Conservation (phyloP, 2,113 vertebrate species). For the Polypterus senegalus region DNA sequence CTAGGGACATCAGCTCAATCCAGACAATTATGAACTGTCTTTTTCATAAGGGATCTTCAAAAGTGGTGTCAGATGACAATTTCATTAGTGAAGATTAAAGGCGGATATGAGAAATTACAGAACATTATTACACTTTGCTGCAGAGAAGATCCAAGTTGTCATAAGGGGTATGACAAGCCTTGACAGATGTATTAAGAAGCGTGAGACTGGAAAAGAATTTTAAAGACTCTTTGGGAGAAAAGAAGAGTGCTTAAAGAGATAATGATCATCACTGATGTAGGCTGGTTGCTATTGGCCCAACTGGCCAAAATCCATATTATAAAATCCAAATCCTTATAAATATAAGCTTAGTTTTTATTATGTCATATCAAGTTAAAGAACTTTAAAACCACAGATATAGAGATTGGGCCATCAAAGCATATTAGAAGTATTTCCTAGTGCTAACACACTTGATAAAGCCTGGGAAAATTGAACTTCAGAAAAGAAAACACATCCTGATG, state of each 20-base stretch:
- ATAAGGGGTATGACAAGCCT: constrained; percentile 28
- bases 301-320: too few species aligned
- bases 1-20: constrained; percentile 30
- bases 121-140: constrained; percentile 39
- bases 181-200: constrained; percentile 30
- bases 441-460: too few species aligned
- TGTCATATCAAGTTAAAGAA: too few species aligned
- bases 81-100: constrained; percentile 53
- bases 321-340: too few species aligned
- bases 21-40: constrained; percentile 39
- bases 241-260: background rate
- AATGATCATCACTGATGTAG: too few species aligned
- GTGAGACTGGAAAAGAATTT: constrained; percentile 22
- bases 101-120: constrained; percentile 37
- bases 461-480: too few species aligned
- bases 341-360: too few species aligned
- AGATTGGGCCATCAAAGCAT: too few species aligned
- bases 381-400: too few species aligned
- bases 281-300: too few species aligned
- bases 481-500: too few species aligned
- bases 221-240: constrained; percentile 19
- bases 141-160: constrained; percentile 31
- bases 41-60: constrained; percentile 31
- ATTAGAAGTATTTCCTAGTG: too few species aligned
- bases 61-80: constrained; percentile 43